phyloP scores from a whole-genome alignment of 2,113 vertebrate genomes.

The Bucco capensis region DNA sequence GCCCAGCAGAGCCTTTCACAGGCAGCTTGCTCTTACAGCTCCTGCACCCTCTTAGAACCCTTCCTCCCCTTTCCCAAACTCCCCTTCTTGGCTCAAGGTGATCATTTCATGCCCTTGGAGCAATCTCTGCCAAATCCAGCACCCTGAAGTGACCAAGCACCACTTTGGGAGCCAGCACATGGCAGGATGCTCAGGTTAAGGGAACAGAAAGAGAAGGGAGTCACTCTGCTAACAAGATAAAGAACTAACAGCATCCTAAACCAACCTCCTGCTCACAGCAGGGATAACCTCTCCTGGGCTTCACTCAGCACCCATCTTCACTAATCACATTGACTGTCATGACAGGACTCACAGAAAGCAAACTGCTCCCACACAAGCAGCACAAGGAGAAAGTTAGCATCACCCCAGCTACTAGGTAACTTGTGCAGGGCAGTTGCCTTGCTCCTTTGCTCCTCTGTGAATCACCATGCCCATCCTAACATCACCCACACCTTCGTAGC shows the following conservation, averaged over 20 bases:
- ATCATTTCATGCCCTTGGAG: background rate
- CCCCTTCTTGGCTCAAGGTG: background rate
- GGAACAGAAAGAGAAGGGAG: background rate
- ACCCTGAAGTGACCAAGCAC: too few species aligned
- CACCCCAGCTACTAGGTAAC: too few species aligned
- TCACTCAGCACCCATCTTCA: background rate
- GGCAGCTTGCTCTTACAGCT: background rate
- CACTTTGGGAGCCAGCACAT: too few species aligned
- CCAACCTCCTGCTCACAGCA: background rate
- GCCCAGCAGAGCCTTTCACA: background rate
- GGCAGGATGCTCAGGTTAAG: background rate
- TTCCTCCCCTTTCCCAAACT: background rate
- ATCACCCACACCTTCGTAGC: background rate
- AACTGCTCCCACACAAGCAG: background rate
- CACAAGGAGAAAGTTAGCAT: background rate
- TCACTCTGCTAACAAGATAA: background rate
- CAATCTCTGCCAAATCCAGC: background rate
- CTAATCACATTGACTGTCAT: background rate
- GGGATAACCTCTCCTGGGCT: background rate
- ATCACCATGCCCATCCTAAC: background rate
- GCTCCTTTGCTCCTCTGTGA: too few species aligned
- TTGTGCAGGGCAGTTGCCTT: too few species aligned
- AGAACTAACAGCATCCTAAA: background rate
- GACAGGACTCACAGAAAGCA: background rate
- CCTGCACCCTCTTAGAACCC: rapidly evolving